Percentiles rank a stretch among this genome's conserved stretches.
phyloP scores from a whole-genome alignment of 2,113 vertebrate species.

The Regulus satrapa region DNA sequence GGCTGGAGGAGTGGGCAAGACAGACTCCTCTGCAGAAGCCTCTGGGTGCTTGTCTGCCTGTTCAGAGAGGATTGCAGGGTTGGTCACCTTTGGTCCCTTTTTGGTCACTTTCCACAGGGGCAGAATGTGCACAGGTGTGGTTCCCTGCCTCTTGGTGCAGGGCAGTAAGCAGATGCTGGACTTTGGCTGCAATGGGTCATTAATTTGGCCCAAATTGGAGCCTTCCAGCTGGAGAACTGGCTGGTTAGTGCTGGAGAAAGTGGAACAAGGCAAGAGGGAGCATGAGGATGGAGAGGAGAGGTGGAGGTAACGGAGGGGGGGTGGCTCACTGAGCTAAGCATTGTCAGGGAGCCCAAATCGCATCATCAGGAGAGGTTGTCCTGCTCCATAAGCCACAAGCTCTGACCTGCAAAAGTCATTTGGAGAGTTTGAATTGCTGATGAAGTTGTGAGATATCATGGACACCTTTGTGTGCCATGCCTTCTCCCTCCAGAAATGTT shows the following conservation, averaged over 20 bases:
- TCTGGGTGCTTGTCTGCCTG: fast-evolving
- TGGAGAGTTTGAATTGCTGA: fast-evolving
- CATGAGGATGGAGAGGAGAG: not conserved
- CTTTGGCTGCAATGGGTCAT: not conserved
- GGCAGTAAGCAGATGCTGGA: not conserved
- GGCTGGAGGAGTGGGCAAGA: not conserved
- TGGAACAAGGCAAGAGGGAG: not conserved
- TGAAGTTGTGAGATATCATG: fast-evolving
- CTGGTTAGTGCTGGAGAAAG: not conserved
- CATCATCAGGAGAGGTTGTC: not conserved
- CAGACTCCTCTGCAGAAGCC: not conserved
- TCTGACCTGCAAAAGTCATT: not conserved
- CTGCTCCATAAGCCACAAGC: not conserved
- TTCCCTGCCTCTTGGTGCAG: not conserved
- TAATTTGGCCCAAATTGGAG: not conserved
- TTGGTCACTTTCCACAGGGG: not conserved
- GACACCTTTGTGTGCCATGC: not conserved
- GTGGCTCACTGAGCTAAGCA: not conserved
- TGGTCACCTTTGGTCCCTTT: no score
- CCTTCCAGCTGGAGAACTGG: not conserved
- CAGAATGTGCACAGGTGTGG: not conserved
- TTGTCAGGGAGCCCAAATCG: not conserved
- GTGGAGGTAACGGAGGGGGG: not conserved
- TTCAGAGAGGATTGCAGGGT: fast-evolving
- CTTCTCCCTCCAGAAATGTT: not conserved